Percentiles rank a stretch among this genome's conserved stretches.
These are phyloP conservation scores for Rhinichthys osculus DNA, from an alignment of 2,797 vertebrate genomes.

Conservation along the genomic window DNA sequence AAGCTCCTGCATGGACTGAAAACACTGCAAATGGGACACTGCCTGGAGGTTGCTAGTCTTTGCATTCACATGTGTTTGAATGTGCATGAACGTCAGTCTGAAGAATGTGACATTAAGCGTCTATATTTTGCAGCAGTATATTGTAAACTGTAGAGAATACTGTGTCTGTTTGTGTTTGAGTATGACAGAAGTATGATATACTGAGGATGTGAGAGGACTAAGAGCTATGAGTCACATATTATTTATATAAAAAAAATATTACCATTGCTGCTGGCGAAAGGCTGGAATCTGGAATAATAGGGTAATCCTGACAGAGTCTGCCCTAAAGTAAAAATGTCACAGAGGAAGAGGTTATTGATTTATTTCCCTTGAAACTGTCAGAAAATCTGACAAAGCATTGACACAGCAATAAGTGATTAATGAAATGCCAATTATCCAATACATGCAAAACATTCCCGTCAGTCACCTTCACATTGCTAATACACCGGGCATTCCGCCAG, in stretches of 20 bases:
- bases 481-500: constrained; percentile 6
- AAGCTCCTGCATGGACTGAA: constrained; percentile 79
- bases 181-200: constrained; percentile 11
- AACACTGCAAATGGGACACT: constrained; percentile 81
- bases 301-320: constrained; percentile 20
- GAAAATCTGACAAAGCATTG: constrained; percentile 50
- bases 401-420: constrained; percentile 54
- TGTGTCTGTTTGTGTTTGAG: constrained; percentile 20
- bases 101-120: constrained; percentile 41
- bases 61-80: constrained; percentile 35
- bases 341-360: constrained; percentile 34
- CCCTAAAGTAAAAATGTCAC: constrained; percentile 45
- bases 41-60: constrained; percentile 75
- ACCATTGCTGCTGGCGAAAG: neutral
- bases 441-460: constrained; percentile 37
- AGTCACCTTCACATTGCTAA: constrained; percentile 28
- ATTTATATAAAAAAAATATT: neutral
- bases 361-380: constrained; percentile 41
- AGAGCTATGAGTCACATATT: neutral
- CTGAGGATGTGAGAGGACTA: neutral
- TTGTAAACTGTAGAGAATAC: neutral
- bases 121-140: constrained; percentile 13
- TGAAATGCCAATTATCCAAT: constrained; percentile 48
- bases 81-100: constrained; percentile 30
- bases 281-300: neutral